A percentile compares a stretch with the other conserved stretches of the same genome.
These are phyloP conservation scores for Lithobates sylvaticus DNA, from an alignment of 2,797 vertebrate genomes.

Conservation along the genomic window DNA sequence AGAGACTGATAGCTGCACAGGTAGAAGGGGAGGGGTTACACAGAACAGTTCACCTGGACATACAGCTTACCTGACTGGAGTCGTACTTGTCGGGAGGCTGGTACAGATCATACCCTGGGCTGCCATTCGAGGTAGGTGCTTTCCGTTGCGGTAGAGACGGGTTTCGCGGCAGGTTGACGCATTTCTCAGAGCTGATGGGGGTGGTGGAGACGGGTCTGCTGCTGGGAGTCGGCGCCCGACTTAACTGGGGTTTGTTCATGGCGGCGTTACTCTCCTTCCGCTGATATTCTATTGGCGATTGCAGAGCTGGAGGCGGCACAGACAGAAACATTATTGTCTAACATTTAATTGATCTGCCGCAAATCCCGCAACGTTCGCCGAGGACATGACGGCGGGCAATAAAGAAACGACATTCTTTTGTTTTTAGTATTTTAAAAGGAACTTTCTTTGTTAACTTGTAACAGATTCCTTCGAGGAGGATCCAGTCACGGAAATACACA, in stretches of 20 bases:
- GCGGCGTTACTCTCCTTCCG: conserved; percentile 88
- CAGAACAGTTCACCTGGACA: not conserved
- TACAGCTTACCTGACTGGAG: conserved; percentile 79
- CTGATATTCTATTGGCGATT: conserved; percentile 96
- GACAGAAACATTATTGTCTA: not conserved
- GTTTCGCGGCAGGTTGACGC: conserved; percentile 79
- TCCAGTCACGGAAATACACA: too few relatives aligned
- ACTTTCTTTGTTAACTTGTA: too few relatives aligned
- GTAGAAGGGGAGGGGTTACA: not conserved
- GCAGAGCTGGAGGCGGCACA: conserved; percentile 82
- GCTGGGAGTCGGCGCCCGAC: conserved; percentile 79
- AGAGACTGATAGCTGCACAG: too few relatives aligned
- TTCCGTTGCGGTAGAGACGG: conserved; percentile 83
- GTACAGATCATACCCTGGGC: conserved; percentile 83
- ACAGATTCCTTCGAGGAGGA: too few relatives aligned
- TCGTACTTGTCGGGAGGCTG: conserved; percentile 82
- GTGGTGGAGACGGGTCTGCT: conserved; percentile 78
- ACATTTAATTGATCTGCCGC: too few relatives aligned
- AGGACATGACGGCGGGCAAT: too few relatives aligned
- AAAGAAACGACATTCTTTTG: too few relatives aligned
- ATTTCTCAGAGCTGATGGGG: conserved; percentile 84
- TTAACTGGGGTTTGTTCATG: conserved; percentile 81
- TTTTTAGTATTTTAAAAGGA: too few relatives aligned
- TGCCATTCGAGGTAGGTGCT: conserved; percentile 92
- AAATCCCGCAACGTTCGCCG: too few relatives aligned